These are phyloP conservation scores for Apodemus sylvaticus DNA, from an alignment of 2,113 vertebrate genomes.

Conservation along the genomic window DNA sequence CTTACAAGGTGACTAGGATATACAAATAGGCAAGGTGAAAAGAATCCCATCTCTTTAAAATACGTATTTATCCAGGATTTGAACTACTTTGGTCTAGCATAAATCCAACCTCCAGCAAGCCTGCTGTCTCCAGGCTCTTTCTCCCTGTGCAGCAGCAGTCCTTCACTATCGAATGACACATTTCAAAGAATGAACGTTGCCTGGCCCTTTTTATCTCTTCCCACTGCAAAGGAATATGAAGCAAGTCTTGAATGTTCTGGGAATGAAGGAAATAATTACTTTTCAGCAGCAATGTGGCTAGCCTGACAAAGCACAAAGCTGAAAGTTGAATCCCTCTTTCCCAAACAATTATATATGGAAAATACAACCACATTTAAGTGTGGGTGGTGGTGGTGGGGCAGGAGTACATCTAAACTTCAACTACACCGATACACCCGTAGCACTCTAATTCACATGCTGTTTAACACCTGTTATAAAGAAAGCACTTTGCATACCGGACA, in stretches of 20 bases:
- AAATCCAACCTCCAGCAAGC: background rate
- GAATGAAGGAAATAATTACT: background rate
- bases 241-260: background rate
- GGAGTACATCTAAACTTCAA: background rate
- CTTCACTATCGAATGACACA: background rate
- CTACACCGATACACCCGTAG: no score
- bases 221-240: background rate
- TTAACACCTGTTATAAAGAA: background rate
- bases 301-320: background rate
- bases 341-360: background rate
- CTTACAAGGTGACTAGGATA: no score
- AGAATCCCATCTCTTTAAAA: no score
- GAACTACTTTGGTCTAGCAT: accelerated
- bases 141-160: background rate
- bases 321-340: background rate
- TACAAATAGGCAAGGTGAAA: no score
- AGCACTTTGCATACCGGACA: background rate
- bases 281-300: background rate
- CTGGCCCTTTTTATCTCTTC: background rate
- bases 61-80: background rate
- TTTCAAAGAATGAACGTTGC: no score
- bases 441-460: background rate
- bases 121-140: background rate
- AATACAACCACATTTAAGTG: background rate
- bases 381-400: no score